Conservation (phyloP, 2,888 invertebrate species). For the Stenotaenia linearis region DNA sequence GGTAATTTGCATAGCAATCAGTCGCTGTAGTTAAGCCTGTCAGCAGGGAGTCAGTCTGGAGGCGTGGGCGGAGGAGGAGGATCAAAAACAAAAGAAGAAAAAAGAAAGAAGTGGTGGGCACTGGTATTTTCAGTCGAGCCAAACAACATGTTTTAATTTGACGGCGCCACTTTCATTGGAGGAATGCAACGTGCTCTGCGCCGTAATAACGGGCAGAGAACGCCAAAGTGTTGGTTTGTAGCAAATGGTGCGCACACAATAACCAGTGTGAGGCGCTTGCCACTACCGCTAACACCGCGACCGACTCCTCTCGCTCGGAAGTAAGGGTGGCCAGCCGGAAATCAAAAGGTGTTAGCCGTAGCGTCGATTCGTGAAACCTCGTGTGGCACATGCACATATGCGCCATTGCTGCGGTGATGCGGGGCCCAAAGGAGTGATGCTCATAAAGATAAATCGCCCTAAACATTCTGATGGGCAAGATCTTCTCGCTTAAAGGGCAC, state of each 20-base stretch:
- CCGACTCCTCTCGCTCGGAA: conserved; percentile 31
- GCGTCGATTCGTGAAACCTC: conserved; percentile 13
- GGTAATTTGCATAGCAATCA: conserved; percentile 23
- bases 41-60: conserved; percentile 1
- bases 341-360: conserved; percentile 26
- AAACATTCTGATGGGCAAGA: conserved; percentile 31
- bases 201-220: conserved; percentile 12
- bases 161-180: conserved; percentile 26
- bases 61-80: neutral
- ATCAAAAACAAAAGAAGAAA: neutral
- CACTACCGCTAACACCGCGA: conserved; percentile 2
- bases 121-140: conserved; percentile 11
- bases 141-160: conserved; percentile 21
- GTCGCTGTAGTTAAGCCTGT: conserved; percentile 2
- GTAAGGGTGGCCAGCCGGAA: conserved; percentile 28
- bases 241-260: conserved; percentile 26
- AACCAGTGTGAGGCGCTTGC: conserved; percentile 15
- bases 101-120: neutral
- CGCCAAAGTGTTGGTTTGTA: conserved; percentile 10
- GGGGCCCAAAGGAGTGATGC: conserved; percentile 33
- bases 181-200: conserved; percentile 20
- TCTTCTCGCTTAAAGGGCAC: neutral
- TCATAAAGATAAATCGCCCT: conserved; percentile 33
- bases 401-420: conserved; percentile 28
- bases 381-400: neutral